Conservation (phyloP, 2,888 invertebrate species). For the Diplazon laetatorius region DNA sequence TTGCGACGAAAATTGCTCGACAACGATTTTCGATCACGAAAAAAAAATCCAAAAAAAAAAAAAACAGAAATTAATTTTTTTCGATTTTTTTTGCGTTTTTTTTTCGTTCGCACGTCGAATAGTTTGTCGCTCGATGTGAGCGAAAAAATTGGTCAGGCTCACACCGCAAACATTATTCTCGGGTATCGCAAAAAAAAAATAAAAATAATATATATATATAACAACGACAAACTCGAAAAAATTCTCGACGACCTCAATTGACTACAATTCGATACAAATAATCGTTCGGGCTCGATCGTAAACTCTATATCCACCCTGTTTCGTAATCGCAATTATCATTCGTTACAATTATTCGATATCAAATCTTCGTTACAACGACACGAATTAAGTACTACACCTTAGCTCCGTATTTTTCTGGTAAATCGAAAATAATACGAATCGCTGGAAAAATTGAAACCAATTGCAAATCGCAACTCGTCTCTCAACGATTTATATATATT, state of each 20-base stretch:
- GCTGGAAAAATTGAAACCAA: constrained; percentile 18
- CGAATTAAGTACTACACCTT: constrained; percentile 36
- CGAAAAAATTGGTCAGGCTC: constrained; percentile 56
- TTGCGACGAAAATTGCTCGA: no score
- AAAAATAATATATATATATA: no score
- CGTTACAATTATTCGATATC: background rate
- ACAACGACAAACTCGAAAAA: constrained; percentile 22
- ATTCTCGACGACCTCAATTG: constrained; percentile 17
- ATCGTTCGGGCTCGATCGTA: constrained; percentile 48
- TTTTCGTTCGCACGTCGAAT: constrained; percentile 26
- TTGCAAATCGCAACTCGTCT: constrained; percentile 40
- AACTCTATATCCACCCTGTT: constrained; percentile 62
- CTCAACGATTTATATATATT: constrained; percentile 59
- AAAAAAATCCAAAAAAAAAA: no score
- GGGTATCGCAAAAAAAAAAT: constrained; percentile 41
- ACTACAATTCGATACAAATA: constrained; percentile 37
- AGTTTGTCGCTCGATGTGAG: constrained; percentile 44
- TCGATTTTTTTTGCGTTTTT: constrained; percentile 11
- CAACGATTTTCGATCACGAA: no score
- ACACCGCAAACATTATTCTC: constrained; percentile 1
- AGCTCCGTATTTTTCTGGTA: constrained; percentile 14
- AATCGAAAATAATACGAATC: constrained; percentile 43
- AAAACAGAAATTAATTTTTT: no score
- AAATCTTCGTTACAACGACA: constrained; percentile 23
- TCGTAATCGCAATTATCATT: constrained; percentile 24